A percentile compares a stretch with the other conserved stretches of the same genome.
Conservation (phyloP, 2,797 vertebrate species). For the Neosalanx taihuensis region DNA sequence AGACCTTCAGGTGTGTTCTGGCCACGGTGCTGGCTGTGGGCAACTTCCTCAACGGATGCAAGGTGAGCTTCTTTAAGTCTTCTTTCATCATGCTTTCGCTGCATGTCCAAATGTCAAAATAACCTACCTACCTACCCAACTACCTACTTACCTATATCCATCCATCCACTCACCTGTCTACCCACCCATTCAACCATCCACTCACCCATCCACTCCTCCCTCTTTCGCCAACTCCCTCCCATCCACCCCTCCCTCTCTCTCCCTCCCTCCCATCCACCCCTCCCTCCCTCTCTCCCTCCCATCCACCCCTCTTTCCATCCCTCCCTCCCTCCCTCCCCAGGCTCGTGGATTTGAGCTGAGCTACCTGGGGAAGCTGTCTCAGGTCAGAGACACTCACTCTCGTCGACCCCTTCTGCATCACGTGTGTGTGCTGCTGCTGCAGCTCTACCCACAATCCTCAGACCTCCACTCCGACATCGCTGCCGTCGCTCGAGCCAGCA, state of each 20-base stretch:
- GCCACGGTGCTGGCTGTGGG: slow-evolving; percentile 77
- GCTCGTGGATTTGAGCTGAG: slow-evolving; percentile 78
- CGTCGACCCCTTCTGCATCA: slow-evolving; percentile 75
- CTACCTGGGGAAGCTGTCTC: slow-evolving; percentile 76
- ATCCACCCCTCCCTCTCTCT: not conserved
- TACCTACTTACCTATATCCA: not conserved
- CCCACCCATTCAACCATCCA: not conserved
- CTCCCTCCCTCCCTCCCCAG: slow-evolving; percentile 38
- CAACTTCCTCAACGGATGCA: slow-evolving; percentile 77
- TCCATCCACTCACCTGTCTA: not conserved
- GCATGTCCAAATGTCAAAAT: too few relatives aligned
- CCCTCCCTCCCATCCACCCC: not conserved
- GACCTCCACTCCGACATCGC: slow-evolving; percentile 78
- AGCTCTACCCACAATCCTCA: slow-evolving; percentile 75
- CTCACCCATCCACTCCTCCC: not conserved
- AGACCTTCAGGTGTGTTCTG: slow-evolving; percentile 73
- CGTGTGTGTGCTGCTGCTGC: slow-evolving; percentile 69
- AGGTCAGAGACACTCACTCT: slow-evolving; percentile 73
- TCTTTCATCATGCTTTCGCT: not conserved
- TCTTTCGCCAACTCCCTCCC: not conserved
- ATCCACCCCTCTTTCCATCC: too few relatives aligned
- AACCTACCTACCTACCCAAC: too few relatives aligned
- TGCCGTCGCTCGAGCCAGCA: slow-evolving; percentile 69
- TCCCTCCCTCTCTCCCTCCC: not conserved
- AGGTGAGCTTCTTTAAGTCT: slow-evolving; percentile 50